phyloP scores from a whole-genome alignment of 1,140 invertebrate genomes.

The Aphaenogaster rudis region DNA sequence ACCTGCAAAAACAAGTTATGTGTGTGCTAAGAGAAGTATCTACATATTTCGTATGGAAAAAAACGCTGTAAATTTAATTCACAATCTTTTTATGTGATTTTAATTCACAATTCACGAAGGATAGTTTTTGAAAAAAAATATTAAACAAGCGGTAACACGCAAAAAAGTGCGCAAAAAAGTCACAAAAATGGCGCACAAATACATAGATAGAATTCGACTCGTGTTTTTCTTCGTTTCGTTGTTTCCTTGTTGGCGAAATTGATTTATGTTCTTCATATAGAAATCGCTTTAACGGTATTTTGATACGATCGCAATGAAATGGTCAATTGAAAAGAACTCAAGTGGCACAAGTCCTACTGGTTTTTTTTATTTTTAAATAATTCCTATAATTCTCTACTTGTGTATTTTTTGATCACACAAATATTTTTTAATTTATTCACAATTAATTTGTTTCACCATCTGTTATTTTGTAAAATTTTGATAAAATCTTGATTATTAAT shows the following conservation, averaged over 20 bases:
- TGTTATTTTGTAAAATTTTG: background rate
- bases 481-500: background rate
- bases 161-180: background rate
- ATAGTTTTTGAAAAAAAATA: background rate
- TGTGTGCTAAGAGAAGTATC: background rate
- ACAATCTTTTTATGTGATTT: background rate
- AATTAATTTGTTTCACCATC: background rate
- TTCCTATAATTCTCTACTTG: background rate
- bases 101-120: background rate
- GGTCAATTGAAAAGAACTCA: background rate
- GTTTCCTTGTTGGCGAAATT: slow-evolving; percentile 11
- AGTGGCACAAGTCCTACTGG: background rate
- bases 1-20: background rate
- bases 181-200: background rate
- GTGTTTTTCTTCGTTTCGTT: slow-evolving; percentile 1
- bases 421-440: slow-evolving; percentile 10
- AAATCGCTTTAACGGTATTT: slow-evolving; percentile 3
- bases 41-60: slow-evolving; percentile 5
- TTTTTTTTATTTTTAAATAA: background rate
- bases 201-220: background rate
- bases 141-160: background rate
- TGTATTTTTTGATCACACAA: background rate
- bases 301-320: background rate
- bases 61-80: background rate
- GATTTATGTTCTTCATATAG: slow-evolving; percentile 19